These are phyloP conservation scores for Mormyrops attenuatus DNA, from an alignment of 2,797 vertebrate genomes.

Conservation along the genomic window DNA sequence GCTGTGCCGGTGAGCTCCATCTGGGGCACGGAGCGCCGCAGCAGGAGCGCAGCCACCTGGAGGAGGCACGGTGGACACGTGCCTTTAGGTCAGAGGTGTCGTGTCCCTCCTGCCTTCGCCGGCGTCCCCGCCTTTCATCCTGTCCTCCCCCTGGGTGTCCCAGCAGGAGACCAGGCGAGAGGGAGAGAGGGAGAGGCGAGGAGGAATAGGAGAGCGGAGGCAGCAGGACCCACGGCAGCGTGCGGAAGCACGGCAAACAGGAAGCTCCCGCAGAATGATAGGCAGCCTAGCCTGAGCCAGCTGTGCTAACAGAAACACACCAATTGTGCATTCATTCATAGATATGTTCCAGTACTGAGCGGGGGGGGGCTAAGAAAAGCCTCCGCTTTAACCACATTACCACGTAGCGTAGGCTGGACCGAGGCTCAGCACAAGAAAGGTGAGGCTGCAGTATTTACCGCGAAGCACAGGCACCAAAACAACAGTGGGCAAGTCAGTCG, in stretches of 20 bases:
- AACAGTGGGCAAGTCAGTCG: background rate
- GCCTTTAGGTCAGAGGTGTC: slow-evolving; percentile 16
- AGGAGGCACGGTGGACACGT: background rate
- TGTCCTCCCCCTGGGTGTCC: slow-evolving; percentile 33
- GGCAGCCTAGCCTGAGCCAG: slow-evolving; percentile 32
- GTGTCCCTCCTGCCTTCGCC: slow-evolving; percentile 26
- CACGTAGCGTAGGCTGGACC: background rate
- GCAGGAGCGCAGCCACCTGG: background rate
- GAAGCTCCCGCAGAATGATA: slow-evolving; percentile 29
- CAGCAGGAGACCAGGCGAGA: slow-evolving; percentile 23
- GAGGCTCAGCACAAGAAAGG: background rate
- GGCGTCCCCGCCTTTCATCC: slow-evolving; percentile 39
- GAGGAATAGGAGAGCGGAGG: slow-evolving; percentile 27
- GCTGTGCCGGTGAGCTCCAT: slow-evolving; percentile 44
- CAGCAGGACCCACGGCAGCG: slow-evolving; percentile 27
- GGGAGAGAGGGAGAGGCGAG: slow-evolving; percentile 32
- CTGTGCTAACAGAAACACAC: slow-evolving; percentile 36
- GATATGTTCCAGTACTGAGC: background rate
- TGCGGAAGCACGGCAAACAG: slow-evolving; percentile 10
- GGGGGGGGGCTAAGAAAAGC: slow-evolving; percentile 10
- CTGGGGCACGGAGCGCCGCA: background rate
- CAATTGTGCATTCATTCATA: background rate
- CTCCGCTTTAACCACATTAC: background rate
- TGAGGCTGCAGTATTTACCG: slow-evolving; percentile 5
- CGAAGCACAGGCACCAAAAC: background rate